A percentile compares a stretch with the other conserved stretches of the same genome.
phyloP scores from a whole-genome alignment of 64 coral and sea anemone genomes.

The Montipora foliosa region DNA sequence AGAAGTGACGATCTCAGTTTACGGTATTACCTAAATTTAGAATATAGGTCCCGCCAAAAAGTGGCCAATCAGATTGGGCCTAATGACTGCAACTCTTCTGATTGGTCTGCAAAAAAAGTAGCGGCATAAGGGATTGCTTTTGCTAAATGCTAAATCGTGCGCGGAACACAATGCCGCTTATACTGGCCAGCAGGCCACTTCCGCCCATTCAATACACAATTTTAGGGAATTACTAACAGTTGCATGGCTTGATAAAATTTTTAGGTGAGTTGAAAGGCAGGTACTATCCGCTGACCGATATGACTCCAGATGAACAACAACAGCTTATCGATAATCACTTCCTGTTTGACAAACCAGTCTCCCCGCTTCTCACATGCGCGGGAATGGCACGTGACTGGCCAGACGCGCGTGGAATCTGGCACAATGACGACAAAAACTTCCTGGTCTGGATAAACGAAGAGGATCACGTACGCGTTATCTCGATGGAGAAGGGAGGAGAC shows the following conservation, averaged over 20 bases:
- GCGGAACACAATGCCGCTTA: too few relatives aligned
- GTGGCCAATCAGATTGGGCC: too few relatives aligned
- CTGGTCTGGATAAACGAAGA: slow-evolving; percentile 89
- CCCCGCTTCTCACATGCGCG: slow-evolving; percentile 83
- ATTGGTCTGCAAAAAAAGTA: too few relatives aligned
- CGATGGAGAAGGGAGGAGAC: slow-evolving; percentile 82
- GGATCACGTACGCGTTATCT: slow-evolving; percentile 82
- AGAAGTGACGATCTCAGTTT: too few relatives aligned
- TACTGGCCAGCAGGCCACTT: neutral
- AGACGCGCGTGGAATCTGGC: slow-evolving; percentile 87
- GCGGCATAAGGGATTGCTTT: too few relatives aligned
- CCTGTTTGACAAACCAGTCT: slow-evolving; percentile 91
- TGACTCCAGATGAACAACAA: slow-evolving; percentile 83
- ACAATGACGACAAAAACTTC: slow-evolving; percentile 85
- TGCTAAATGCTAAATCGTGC: too few relatives aligned
- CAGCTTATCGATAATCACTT: slow-evolving; percentile 87
- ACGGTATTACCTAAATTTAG: too few relatives aligned
- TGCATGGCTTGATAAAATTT: neutral
- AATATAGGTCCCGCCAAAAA: too few relatives aligned
- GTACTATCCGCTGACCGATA: slow-evolving; percentile 72
- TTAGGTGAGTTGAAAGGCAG: slow-evolving; percentile 74
- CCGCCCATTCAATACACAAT: neutral
- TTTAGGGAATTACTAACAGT: neutral
- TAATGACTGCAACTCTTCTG: too few relatives aligned
- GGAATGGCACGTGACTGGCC: slow-evolving; percentile 94